Evolutionary conservation across 2,797 vertebrate genomes (phyloP).

Genomic region (Carcharodon carcharias): DNA sequence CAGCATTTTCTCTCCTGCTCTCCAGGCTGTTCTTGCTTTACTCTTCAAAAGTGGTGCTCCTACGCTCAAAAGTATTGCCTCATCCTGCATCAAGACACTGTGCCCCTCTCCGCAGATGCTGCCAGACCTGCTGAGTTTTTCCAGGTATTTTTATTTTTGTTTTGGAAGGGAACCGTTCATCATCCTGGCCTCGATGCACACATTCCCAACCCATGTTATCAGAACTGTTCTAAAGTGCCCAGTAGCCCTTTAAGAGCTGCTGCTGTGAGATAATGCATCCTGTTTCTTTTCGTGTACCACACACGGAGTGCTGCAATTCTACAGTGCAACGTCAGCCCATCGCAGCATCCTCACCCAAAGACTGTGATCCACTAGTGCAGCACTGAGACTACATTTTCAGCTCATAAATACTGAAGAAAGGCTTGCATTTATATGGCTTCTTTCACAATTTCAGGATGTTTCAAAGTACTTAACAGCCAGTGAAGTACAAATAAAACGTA

Average conservation of each 20-base stretch:
- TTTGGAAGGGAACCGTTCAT: background rate
- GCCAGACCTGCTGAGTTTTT: too few relatives aligned
- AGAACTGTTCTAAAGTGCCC: background rate
- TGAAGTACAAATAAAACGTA: background rate
- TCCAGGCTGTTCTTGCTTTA: too few relatives aligned
- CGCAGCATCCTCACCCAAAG: background rate
- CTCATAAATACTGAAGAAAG: background rate
- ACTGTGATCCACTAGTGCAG: background rate
- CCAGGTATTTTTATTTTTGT: too few relatives aligned
- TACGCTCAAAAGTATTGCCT: too few relatives aligned
- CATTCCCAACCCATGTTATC: background rate
- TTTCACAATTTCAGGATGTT: background rate
- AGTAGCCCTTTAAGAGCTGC: background rate
- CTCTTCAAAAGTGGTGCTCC: too few relatives aligned
- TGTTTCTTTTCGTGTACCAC: background rate
- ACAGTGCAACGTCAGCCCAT: background rate
- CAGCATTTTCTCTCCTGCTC: background rate
- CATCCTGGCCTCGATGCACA: background rate
- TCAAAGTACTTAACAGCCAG: background rate
- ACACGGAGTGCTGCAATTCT: background rate
- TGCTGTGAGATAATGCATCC: background rate
- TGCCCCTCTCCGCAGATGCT: too few relatives aligned
- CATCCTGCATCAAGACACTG: too few relatives aligned
- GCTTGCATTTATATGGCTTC: background rate
- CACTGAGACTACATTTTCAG: background rate